Percentiles rank a stretch among this genome's conserved stretches.
Evolutionary conservation across 2,797 vertebrate genomes (phyloP).

Genomic region (Argentina silus): DNA sequence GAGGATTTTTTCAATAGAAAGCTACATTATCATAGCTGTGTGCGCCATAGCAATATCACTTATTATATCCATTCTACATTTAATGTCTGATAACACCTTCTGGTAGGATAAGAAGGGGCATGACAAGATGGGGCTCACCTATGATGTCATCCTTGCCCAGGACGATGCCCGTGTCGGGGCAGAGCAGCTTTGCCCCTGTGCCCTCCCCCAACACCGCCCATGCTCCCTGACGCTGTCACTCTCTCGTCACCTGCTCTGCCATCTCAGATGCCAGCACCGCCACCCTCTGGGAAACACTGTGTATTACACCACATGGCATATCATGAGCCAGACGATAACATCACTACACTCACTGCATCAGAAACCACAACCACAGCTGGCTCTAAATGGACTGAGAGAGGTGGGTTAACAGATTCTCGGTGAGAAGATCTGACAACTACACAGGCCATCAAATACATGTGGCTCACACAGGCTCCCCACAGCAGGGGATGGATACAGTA

Average conservation of each 20-base stretch:
- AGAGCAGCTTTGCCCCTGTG: conserved; percentile 80
- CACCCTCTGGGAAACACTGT: conserved; percentile 67
- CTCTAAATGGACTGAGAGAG: no score
- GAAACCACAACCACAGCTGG: no score
- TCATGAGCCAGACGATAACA: no score
- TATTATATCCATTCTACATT: neutral
- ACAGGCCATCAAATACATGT: no score
- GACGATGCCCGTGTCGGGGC: conserved; percentile 69
- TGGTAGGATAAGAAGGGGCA: neutral
- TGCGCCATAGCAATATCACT: neutral
- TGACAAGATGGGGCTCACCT: conserved; percentile 63
- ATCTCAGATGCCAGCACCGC: conserved; percentile 69
- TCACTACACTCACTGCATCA: no score
- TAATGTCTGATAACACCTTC: neutral
- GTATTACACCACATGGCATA: neutral
- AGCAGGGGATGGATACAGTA: no score
- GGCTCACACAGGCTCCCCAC: neutral
- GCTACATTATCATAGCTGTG: neutral
- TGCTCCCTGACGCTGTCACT: conserved; percentile 81
- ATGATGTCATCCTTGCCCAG: conserved; percentile 78
- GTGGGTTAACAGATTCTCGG: no score
- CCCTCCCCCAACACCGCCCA: conserved; percentile 84
- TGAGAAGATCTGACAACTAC: no score
- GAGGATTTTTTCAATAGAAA: no score
- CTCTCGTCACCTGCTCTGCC: conserved; percentile 73